A percentile compares a stretch with the other conserved stretches of the same genome.
phyloP scores from a whole-genome alignment of 2,113 vertebrate species.

The Macheiramphus alcinus region DNA sequence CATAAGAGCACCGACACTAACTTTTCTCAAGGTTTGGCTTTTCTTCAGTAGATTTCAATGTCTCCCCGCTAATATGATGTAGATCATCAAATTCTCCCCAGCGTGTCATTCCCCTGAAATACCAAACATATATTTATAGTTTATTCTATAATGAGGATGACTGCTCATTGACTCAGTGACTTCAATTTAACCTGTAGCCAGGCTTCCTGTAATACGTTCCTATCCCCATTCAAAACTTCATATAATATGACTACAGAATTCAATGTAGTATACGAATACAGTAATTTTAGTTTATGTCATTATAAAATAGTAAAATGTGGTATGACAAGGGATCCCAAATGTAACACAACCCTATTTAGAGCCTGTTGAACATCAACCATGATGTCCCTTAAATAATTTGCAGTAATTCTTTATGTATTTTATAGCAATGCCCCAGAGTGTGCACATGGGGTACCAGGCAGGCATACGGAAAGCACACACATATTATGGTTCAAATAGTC shows the following conservation, averaged over 20 bases:
- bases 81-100: conserved; percentile 93
- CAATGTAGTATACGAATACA: fast-evolving
- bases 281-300: background rate
- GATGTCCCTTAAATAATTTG: background rate
- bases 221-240: background rate
- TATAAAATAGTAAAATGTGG: background rate
- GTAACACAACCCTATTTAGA: background rate
- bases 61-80: conserved; percentile 81
- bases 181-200: background rate
- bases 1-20: background rate
- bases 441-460: background rate
- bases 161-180: background rate
- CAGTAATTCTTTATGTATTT: background rate
- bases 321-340: background rate
- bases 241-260: fast-evolving
- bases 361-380: fast-evolving
- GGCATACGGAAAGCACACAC: background rate
- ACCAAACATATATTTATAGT: background rate
- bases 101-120: conserved; percentile 87
- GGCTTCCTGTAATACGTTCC: background rate
- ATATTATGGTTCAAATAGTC: background rate
- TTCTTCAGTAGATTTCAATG: conserved; percentile 42
- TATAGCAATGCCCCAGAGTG: background rate
- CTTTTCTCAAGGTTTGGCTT: conserved; percentile 15
- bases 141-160: too few relatives aligned